These are phyloP conservation scores for Spea hammondii DNA, from an alignment of 2,797 vertebrate genomes.

Conservation along the genomic window DNA sequence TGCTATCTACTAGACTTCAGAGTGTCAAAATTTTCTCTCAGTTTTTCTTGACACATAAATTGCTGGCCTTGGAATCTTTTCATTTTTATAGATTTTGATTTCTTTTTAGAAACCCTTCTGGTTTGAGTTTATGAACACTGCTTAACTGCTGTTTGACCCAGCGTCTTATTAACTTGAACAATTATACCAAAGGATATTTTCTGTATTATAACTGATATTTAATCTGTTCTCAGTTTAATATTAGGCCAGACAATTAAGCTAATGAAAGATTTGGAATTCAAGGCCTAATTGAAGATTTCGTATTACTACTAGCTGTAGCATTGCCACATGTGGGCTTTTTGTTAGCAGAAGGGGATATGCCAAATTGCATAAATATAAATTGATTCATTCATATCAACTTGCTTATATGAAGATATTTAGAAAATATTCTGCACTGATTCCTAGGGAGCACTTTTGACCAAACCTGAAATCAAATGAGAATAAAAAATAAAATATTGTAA, in stretches of 20 bases:
- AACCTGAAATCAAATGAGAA: too few relatives aligned
- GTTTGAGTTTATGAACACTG: slow-evolving; percentile 73
- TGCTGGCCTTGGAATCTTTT: slow-evolving; percentile 86
- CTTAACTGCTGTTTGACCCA: slow-evolving; percentile 71
- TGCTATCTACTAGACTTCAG: slow-evolving; percentile 97
- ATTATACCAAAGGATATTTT: slow-evolving; percentile 33
- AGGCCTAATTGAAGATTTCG: too few relatives aligned
- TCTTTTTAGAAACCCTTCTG: slow-evolving; percentile 78
- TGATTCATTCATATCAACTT: too few relatives aligned
- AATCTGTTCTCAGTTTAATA: slow-evolving; percentile 2
- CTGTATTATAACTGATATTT: not conserved
- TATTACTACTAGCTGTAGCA: too few relatives aligned
- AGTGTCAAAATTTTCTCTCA: slow-evolving; percentile 92
- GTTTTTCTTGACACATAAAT: slow-evolving; percentile 97
- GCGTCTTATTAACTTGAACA: slow-evolving; percentile 72
- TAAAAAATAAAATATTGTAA: too few relatives aligned
- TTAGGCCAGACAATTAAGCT: not conserved
- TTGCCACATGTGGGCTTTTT: too few relatives aligned
- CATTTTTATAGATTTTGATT: slow-evolving; percentile 55
- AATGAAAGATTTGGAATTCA: too few relatives aligned
- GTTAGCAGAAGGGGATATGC: too few relatives aligned
- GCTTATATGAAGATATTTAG: too few relatives aligned
- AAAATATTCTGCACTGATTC: too few relatives aligned
- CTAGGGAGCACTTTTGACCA: too few relatives aligned
- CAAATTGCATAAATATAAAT: too few relatives aligned